Evolutionary conservation across 2,797 vertebrate species (phyloP).

Genomic region (Danio choprae): DNA sequence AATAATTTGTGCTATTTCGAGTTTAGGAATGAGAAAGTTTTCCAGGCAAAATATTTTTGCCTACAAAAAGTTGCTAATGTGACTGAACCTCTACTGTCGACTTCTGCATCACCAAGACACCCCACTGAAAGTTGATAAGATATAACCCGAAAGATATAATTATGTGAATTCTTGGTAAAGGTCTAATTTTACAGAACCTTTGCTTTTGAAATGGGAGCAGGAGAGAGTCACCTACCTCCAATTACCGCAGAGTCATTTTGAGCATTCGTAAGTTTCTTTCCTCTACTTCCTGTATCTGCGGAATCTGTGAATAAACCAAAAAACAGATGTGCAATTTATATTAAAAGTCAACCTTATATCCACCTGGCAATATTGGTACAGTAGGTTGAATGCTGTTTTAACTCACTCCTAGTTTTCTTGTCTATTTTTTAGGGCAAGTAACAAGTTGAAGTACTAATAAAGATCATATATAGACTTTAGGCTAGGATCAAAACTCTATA

Average conservation of each 20-base stretch:
- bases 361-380: background rate
- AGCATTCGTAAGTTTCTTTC: slow-evolving; percentile 80
- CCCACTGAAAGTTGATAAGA: background rate
- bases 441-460: background rate
- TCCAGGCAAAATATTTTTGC: background rate
- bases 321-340: background rate
- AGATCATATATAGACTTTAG: background rate
- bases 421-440: background rate
- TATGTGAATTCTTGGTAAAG: background rate
- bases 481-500: background rate
- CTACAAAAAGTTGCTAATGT: too few relatives aligned
- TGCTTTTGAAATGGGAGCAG: background rate
- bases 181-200: background rate
- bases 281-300: slow-evolving; percentile 61
- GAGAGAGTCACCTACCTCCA: slow-evolving; percentile 77
- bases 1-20: too few relatives aligned
- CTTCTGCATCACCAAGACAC: background rate
- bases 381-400: background rate
- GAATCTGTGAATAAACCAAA: slow-evolving; percentile 54
- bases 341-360: background rate
- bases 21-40: background rate
- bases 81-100: too few relatives aligned
- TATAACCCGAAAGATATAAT: background rate
- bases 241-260: slow-evolving; percentile 85
- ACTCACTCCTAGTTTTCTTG: background rate